Evolutionary conservation across 2,888 invertebrate genomes (phyloP).

Genomic region (Agonopterix subpropinquella): DNA sequence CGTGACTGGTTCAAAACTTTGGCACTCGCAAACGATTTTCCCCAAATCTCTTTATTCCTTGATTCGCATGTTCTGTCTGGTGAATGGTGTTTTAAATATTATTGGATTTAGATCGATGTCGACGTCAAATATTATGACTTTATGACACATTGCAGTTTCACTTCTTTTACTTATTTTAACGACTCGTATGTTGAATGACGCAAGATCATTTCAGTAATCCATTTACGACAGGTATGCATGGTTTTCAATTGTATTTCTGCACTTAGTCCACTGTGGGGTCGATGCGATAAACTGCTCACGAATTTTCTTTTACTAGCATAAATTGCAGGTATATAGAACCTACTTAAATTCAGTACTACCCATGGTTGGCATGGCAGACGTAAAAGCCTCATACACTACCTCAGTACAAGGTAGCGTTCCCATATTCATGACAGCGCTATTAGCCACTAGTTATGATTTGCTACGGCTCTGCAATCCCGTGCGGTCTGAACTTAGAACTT

Average conservation of each 20-base stretch:
- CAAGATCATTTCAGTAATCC: no score
- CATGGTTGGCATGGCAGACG: background rate
- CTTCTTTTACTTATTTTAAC: no score
- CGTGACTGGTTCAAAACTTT: no score
- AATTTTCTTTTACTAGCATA: no score
- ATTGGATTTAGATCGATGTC: slow-evolving; percentile 9
- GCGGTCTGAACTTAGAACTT: slow-evolving; percentile 3
- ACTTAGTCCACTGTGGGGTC: no score
- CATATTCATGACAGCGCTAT: slow-evolving; percentile 35
- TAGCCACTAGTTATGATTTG: slow-evolving; percentile 22
- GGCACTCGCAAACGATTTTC: slow-evolving; percentile 3
- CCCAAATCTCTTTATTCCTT: slow-evolving; percentile 61
- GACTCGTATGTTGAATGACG: no score
- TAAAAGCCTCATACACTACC: slow-evolving; percentile 23
- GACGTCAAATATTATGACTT: background rate
- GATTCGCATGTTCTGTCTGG: slow-evolving; percentile 41
- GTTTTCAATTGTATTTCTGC: no score
- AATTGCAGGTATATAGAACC: no score
- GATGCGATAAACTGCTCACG: no score
- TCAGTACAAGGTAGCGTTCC: slow-evolving; percentile 28
- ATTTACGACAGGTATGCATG: no score
- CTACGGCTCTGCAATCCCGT: slow-evolving; percentile 5
- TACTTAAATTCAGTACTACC: background rate
- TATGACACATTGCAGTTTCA: background rate
- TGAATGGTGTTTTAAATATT: slow-evolving; percentile 32